Base-by-base conservation (phyloP, 2,888 invertebrate genomes). In the Rotaria socialis region DNA sequence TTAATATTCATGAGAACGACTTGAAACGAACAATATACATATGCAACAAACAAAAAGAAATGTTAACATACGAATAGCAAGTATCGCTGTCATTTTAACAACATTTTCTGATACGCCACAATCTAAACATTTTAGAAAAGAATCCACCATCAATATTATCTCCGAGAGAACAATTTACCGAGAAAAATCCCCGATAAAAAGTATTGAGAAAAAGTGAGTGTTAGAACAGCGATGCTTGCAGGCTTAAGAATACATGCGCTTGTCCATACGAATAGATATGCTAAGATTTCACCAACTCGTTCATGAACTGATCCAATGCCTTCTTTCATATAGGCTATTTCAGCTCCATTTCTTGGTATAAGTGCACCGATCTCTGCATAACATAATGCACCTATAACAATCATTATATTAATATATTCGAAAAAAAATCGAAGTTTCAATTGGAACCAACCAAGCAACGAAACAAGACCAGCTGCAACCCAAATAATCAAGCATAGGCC, bases 401-500 rank as follows among this genome's bases (percentile, higher is more conserved):
- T 35, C 35, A 35, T 35, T 35, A 35, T 35, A 35, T 35, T 35
- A 35, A 2, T 2, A 35, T 35, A 35, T 35, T 35, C 35, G 35
- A 89, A 88, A n/a, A n/a, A n/a, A n/a, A 8, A 52, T 0, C 8
- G 11, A 16, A 16, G 14, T 14, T 3, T 2, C 14, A 1, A 52
- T 16, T 67, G 27, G 0, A 24, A 92, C 93, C 93, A 93, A 96
- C 96, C 96, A 91, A 96, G 93, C 91, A 96, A 93, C 89, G 96
- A 95, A 91, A 97, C 94, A 91, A 96, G 92, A 89, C 97, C 97
- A 92, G 96, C 96, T 90, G 95, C 93, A 92, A 95, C 94, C 97
- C 97, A 97, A 90, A 96, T 94, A 91, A 96, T 93, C 92, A 97
- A 95, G 93, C 96, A 95, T 92, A 96, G 94, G 92, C 96, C 96